Percentiles rank a stretch among this genome's conserved stretches.
These are phyloP conservation scores for Holothuria glaberrima DNA, from an alignment of 35 echinoderm and acorn worm species.

Conservation along the genomic window DNA sequence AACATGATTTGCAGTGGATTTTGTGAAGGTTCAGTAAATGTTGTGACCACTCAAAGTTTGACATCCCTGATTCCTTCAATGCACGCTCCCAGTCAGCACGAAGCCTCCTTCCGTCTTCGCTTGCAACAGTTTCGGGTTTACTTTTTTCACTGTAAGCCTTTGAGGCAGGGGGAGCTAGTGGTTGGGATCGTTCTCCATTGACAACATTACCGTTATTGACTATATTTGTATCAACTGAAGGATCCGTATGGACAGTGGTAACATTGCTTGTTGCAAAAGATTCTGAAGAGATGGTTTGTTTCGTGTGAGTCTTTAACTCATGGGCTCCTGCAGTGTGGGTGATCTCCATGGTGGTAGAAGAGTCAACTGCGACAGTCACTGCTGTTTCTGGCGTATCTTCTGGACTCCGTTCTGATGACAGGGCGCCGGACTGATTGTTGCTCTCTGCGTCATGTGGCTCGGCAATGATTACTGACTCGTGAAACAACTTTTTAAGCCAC, in stretches of 20 bases:
- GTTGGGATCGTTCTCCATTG: background rate
- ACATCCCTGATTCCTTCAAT: background rate
- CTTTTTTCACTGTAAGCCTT: no score
- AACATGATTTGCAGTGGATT: background rate
- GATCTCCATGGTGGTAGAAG: no score
- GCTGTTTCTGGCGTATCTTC: background rate
- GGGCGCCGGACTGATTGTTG: background rate
- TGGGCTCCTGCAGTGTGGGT: no score
- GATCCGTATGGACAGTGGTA: no score
- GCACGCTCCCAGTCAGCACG: background rate
- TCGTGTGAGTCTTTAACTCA: no score
- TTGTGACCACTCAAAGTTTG: background rate
- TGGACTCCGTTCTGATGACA: background rate
- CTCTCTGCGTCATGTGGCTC: constrained; percentile 16
- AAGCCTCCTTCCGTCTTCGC: background rate
- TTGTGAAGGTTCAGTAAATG: constrained; percentile 35
- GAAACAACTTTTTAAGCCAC: constrained; percentile 44
- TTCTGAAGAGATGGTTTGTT: no score
- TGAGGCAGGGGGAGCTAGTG: background rate
- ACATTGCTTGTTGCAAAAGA: no score
- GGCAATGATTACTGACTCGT: constrained; percentile 46
- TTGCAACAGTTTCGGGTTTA: background rate
- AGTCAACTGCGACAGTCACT: background rate
- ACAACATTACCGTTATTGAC: background rate
- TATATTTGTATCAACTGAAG: background rate